Percentiles rank a stretch among this genome's conserved stretches.
These are phyloP conservation scores for Agriotes lineatus DNA, from an alignment of 2,888 invertebrate species.

Conservation along the genomic window DNA sequence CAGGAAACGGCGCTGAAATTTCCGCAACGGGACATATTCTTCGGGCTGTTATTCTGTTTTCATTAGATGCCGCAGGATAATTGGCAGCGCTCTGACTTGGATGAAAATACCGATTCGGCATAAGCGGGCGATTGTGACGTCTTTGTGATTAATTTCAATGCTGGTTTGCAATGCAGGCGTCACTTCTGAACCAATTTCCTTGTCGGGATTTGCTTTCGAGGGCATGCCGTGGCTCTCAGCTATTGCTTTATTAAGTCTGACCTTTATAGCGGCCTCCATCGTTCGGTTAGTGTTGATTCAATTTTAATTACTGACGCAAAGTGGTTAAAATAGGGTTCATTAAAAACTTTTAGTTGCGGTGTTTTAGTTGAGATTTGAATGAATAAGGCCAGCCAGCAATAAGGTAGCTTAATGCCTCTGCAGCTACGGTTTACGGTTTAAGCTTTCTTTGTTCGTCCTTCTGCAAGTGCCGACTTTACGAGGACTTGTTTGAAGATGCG, in stretches of 20 bases:
- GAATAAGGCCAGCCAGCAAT: too few relatives aligned
- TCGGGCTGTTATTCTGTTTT: background rate
- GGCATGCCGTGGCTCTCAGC: background rate
- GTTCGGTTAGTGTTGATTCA: too few relatives aligned
- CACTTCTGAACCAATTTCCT: conserved; percentile 22
- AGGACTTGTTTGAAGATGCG: background rate
- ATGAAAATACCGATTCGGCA: conserved; percentile 20
- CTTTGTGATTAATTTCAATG: conserved; percentile 21
- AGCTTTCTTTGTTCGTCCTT: too few relatives aligned
- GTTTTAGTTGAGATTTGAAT: too few relatives aligned
- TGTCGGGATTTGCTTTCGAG: conserved; percentile 6
- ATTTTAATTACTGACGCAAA: too few relatives aligned
- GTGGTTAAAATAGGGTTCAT: too few relatives aligned
- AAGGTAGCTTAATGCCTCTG: too few relatives aligned
- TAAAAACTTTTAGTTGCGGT: too few relatives aligned
- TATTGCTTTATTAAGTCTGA: background rate
- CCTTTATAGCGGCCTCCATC: background rate
- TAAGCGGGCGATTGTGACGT: conserved; percentile 3
- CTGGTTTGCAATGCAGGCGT: conserved; percentile 14
- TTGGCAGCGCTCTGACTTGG: background rate
- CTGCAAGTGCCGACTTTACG: too few relatives aligned
- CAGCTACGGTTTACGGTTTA: too few relatives aligned
- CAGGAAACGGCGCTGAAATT: conserved; percentile 1
- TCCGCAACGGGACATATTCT: background rate
- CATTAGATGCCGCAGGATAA: background rate